Evolutionary conservation across 2,797 vertebrate genomes (phyloP).

Genomic region (Pseudochirops cupreus): DNA sequence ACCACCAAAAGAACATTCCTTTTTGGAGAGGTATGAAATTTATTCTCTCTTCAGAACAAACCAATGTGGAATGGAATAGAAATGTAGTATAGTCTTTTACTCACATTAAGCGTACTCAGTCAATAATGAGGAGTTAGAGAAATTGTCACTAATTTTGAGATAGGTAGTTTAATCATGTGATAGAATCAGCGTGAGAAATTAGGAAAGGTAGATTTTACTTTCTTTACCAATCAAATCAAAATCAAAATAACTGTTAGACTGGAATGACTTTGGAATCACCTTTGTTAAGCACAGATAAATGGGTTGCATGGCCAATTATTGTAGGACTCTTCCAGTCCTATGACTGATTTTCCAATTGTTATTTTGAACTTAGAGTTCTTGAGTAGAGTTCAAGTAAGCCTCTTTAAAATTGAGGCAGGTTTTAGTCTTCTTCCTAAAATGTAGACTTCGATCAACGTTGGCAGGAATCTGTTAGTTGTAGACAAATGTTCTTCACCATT

Average conservation of each 20-base stretch:
- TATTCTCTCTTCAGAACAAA: neutral
- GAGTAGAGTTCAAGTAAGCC: neutral
- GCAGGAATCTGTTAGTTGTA: neutral
- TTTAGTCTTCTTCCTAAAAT: neutral
- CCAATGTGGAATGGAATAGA: neutral
- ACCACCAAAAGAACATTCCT: neutral
- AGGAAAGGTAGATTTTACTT: neutral
- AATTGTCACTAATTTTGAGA: neutral
- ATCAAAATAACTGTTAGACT: neutral
- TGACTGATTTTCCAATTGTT: constrained; percentile 30
- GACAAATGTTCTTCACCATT: neutral
- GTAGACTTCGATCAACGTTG: neutral
- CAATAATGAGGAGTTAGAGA: neutral
- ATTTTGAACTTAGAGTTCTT: constrained; percentile 23
- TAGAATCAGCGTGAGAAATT: neutral
- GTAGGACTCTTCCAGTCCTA: neutral
- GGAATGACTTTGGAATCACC: neutral
- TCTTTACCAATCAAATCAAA: neutral
- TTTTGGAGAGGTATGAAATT: constrained; percentile 23
- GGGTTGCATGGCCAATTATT: neutral
- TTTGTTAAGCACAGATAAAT: neutral
- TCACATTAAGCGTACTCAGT: neutral
- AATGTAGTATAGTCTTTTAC: neutral
- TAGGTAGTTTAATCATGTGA: neutral
- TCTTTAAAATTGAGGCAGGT: constrained; percentile 8